Conservation (phyloP, 2,797 vertebrate species). For the Pteropus rufus region DNA sequence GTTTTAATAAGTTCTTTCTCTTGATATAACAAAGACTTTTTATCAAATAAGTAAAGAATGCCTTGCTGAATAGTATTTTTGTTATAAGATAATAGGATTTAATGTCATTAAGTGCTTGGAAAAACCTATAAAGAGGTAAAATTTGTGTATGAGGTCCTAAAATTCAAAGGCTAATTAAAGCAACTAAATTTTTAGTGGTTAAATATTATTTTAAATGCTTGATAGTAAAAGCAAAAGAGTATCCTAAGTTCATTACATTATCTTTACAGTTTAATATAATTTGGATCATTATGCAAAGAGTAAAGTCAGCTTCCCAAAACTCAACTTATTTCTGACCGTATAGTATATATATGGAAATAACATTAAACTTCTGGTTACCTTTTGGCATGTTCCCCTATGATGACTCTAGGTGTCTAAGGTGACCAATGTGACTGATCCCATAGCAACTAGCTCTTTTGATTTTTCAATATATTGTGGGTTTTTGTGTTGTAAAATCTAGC, state of each 20-base stretch:
- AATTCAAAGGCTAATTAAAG: conserved; percentile 39
- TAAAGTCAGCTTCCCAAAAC: neutral
- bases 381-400: neutral
- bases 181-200: conserved; percentile 7
- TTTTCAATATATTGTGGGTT: neutral
- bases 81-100: neutral
- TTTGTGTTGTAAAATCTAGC: neutral
- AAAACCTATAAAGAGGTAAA: neutral
- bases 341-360: neutral
- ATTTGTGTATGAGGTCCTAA: conserved; percentile 20
- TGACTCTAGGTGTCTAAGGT: neutral
- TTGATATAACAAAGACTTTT: neutral
- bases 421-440: neutral
- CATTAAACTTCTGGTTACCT: neutral
- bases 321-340: neutral
- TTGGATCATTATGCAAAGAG: neutral
- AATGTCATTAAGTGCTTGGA: conserved; percentile 35
- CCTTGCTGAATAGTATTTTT: neutral
- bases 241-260: neutral
- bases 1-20: neutral
- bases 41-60: neutral
- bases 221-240: neutral
- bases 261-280: neutral
- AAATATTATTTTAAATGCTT: conserved; percentile 24
- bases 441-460: neutral